phyloP scores from a whole-genome alignment of 2,113 vertebrate genomes.

The Xiphophorus maculatus region DNA sequence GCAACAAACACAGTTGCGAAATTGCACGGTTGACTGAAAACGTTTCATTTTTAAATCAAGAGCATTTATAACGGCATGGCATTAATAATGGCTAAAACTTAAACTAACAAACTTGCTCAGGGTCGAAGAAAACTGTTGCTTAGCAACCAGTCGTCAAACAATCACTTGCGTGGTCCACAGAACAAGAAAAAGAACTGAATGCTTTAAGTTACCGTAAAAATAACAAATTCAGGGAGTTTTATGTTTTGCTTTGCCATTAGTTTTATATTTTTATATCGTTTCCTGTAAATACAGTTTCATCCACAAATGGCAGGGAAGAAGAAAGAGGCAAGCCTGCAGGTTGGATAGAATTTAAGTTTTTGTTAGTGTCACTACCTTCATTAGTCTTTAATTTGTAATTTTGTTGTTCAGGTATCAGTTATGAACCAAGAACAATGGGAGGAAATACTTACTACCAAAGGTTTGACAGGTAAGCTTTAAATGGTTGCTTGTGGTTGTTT shows the following conservation, averaged over 20 bases:
- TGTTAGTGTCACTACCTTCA: not conserved
- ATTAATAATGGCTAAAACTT: slow-evolving; percentile 2
- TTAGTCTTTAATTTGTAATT: not conserved
- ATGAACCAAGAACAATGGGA: slow-evolving; percentile 93
- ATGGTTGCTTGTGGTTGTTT: not conserved
- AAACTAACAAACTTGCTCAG: not conserved
- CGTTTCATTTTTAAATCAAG: not conserved
- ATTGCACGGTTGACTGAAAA: not conserved
- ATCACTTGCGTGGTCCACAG: not conserved
- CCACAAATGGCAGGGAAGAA: slow-evolving; percentile 81
- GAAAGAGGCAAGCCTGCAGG: slow-evolving; percentile 82
- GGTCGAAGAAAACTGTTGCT: slow-evolving; percentile 39
- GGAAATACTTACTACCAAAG: slow-evolving; percentile 86
- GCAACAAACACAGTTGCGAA: not conserved
- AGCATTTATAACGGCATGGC: not conserved
- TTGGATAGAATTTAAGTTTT: slow-evolving; percentile 19
- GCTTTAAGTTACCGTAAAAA: not conserved
- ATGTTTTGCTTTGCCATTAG: not conserved
- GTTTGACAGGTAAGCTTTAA: slow-evolving; percentile 84
- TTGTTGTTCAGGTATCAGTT: slow-evolving; percentile 78
- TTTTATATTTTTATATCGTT: not conserved
- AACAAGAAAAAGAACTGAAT: not conserved
- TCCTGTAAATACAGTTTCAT: not conserved
- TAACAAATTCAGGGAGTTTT: not conserved
- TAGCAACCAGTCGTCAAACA: slow-evolving; percentile 72